Base-by-base conservation (phyloP, 2,888 invertebrate genomes). In the Endotricha flammealis region DNA sequence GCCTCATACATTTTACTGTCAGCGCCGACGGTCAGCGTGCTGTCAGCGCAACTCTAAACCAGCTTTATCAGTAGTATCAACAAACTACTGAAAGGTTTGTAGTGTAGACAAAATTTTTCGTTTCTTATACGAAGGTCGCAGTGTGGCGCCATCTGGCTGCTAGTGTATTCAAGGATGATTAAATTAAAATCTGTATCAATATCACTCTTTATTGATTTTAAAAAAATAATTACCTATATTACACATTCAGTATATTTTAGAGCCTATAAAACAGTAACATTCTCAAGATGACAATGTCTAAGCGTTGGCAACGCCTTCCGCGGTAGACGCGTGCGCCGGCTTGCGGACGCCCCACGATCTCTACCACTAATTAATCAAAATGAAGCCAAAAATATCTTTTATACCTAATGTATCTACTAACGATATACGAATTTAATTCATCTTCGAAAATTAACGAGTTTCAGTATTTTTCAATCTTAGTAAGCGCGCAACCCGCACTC, bases 191-290 rank as follows among this genome's bases (percentile, higher is more conserved):
- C 32, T 31, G 34, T 53, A 52, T 80, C 62, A 80, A 77, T 85
- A 83, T 86, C 85, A 85, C 85, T 85, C 83, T 85, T 86, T 86
- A 85, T 81, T 86, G 76, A 75, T 80, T 80, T 83, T 82, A 85
- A 81, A 86, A 86, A 85, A 86, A 86, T 86, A 86, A 77, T 79
- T 77, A n/a, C n/a, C n/a, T n/a, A 74, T 85, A 80, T 79, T 78
- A 82, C 79, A 83, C 80, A 82, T 82, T 79, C 77, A 77, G 79
- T 74, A 74, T 64, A 64, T 64, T 78, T 71, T 77, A 78, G 79
- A 80, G 73, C 73, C 74, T 80, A 73, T 74, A 65, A 68, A 77
- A 77, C 71, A 73, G 71, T 72, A 80, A 78, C 71, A 74, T 76
- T 70, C 62, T 71, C 64, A 63, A 65, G 66, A 72, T 61, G n/a